Conservation (phyloP, 2,797 vertebrate genomes). For the Potorous gilbertii region DNA sequence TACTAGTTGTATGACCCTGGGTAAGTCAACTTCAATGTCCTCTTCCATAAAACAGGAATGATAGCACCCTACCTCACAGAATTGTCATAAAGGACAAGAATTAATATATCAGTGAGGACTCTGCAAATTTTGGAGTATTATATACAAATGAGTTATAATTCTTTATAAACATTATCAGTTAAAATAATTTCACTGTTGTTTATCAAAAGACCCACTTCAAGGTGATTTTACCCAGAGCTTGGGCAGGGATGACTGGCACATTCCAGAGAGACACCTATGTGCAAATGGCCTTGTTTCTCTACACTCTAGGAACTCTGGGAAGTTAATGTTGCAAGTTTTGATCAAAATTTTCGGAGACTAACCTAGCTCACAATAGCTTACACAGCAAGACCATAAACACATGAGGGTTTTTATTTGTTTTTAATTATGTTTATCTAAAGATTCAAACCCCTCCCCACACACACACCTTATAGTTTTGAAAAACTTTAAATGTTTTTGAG, state of each 20-base stretch:
- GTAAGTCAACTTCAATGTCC: background rate
- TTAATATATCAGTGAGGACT: background rate
- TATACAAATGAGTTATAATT: background rate
- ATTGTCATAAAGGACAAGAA: background rate
- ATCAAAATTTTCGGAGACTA: background rate
- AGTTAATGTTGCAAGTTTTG: background rate
- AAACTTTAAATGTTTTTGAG: background rate
- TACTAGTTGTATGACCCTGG: background rate
- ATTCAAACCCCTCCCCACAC: background rate
- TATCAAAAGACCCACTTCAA: background rate
- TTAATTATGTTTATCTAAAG: background rate
- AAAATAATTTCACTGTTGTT: background rate
- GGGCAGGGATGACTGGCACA: background rate
- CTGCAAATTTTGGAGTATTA: background rate
- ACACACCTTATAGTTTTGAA: background rate
- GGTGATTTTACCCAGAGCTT: background rate
- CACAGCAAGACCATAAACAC: background rate
- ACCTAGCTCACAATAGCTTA: background rate
- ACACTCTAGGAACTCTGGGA: background rate
- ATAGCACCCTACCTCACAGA: background rate
- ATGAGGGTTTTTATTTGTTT: background rate
- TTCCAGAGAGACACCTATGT: background rate
- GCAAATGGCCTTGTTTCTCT: background rate
- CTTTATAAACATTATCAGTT: background rate
- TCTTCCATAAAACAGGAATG: background rate